Evolutionary conservation across 1,140 invertebrate species (phyloP).

Genomic region (Conus ventricosus): DNA sequence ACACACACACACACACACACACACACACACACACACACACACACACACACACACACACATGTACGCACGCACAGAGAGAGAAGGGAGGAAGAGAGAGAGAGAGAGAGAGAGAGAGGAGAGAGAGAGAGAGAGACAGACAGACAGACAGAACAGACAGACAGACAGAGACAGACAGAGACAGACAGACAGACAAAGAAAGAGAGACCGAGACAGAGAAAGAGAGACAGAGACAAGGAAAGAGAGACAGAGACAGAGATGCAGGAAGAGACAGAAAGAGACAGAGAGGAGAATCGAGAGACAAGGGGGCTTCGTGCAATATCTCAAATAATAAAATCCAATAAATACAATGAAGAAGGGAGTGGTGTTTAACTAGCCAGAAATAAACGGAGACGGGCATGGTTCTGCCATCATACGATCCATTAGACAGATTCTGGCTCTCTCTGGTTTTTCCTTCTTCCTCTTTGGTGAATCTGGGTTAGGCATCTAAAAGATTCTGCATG

Average conservation of each 20-base stretch:
- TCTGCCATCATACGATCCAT: no score
- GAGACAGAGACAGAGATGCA: constrained; percentile 22
- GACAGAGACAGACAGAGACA: neutral
- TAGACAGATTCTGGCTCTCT: no score
- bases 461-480: no score
- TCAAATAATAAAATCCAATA: no score
- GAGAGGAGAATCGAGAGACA: neutral
- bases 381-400: no score
- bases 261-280: neutral
- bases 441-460: no score
- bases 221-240: neutral
- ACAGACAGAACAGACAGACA: constrained; percentile 7
- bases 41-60: neutral
- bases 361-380: no score
- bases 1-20: neutral
- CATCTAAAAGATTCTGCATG: no score
- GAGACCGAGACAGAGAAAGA: constrained; percentile 9
- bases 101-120: neutral
- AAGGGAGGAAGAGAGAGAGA: constrained; percentile 20
- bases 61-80: neutral
- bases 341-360: no score
- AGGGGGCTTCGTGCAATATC: no score
- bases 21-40: neutral
- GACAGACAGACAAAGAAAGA: neutral
- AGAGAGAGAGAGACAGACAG: constrained; percentile 4